Percentiles rank a stretch among this genome's conserved stretches.
phyloP scores from a whole-genome alignment of 2,797 vertebrate species.

The Philypnodon macrostomus region DNA sequence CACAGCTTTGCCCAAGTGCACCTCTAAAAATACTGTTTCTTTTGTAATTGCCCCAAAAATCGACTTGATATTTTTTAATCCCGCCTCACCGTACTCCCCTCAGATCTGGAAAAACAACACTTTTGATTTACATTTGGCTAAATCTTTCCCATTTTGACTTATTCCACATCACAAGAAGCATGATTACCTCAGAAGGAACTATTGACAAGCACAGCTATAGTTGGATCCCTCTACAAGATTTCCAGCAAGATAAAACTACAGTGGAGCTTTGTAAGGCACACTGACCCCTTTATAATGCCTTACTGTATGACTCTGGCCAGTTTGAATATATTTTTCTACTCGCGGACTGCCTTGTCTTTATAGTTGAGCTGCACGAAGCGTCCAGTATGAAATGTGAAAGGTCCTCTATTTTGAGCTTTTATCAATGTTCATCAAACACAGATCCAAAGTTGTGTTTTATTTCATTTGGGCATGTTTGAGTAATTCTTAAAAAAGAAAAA shows the following conservation, averaged over 20 bases:
- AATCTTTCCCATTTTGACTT: constrained; percentile 44
- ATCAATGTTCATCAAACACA: no score
- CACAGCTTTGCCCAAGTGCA: constrained; percentile 56
- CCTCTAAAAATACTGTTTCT: constrained; percentile 70
- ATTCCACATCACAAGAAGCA: constrained; percentile 39
- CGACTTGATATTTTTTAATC: constrained; percentile 72
- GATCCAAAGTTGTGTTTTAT: no score
- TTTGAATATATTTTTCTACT: constrained; percentile 21
- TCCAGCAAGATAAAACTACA: constrained; percentile 43
- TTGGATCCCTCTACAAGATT: constrained; percentile 33
- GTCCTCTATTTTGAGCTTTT: no score
- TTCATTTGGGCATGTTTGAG: no score
- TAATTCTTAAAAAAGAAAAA: no score
- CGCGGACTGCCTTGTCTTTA: background rate
- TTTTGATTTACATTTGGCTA: constrained; percentile 41
- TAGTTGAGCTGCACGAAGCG: constrained; percentile 21
- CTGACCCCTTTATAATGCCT: constrained; percentile 15
- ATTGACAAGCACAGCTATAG: constrained; percentile 29
- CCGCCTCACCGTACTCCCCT: constrained; percentile 44
- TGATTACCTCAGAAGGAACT: constrained; percentile 35
- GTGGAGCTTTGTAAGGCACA: constrained; percentile 28
- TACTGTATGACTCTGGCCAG: constrained; percentile 7
- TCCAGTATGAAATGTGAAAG: constrained; percentile 9
- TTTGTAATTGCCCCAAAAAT: constrained; percentile 72
- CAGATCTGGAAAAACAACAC: constrained; percentile 52